These are phyloP conservation scores for Hylia prasina DNA, from an alignment of 2,113 vertebrate genomes.

Conservation along the genomic window DNA sequence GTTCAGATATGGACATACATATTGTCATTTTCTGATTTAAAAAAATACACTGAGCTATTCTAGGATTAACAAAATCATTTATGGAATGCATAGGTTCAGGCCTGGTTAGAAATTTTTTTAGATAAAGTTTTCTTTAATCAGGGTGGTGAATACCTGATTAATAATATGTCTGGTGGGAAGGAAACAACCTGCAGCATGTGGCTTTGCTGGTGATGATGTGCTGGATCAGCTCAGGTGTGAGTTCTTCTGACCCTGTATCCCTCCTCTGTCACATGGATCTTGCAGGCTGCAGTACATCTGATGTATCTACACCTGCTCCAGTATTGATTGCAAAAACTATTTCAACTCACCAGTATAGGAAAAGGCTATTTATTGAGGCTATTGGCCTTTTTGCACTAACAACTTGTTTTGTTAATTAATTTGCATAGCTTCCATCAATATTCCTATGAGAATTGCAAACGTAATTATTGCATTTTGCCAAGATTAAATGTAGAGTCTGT, in stretches of 20 bases:
- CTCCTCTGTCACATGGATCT: background rate
- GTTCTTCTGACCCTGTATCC: background rate
- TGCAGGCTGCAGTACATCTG: background rate
- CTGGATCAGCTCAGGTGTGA: background rate
- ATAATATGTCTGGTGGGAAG: background rate
- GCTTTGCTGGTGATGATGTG: background rate
- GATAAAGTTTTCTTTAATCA: background rate
- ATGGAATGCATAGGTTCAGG: background rate
- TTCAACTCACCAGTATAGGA: background rate
- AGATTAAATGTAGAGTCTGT: background rate
- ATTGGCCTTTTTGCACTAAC: background rate
- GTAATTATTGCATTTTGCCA: slow-evolving; percentile 44
- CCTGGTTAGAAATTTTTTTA: background rate
- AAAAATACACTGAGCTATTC: background rate
- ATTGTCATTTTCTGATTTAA: background rate
- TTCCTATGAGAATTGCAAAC: slow-evolving; percentile 38
- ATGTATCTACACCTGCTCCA: background rate
- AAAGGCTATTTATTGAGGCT: background rate
- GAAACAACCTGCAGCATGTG: background rate
- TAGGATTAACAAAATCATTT: background rate
- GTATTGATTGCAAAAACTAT: background rate
- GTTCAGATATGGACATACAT: background rate
- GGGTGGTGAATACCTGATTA: no score
- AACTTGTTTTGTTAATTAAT: slow-evolving; percentile 51
- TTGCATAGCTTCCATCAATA: slow-evolving; percentile 44